Evolutionary conservation across 2,888 invertebrate species (phyloP).

Genomic region (Sarcophaga subvicina): DNA sequence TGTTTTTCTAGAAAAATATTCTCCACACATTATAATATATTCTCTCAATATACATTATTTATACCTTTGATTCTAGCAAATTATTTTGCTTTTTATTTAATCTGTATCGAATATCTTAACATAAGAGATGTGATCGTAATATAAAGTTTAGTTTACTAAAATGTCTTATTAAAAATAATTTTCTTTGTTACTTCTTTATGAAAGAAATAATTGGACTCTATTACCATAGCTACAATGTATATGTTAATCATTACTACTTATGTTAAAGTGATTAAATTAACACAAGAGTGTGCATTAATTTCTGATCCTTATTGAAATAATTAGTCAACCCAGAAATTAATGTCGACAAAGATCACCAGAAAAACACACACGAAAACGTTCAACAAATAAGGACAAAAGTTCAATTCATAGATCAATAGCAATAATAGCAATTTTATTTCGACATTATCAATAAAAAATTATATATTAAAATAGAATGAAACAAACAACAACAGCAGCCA

Average conservation of each 20-base stretch:
- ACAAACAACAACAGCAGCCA: neutral
- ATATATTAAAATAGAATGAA: neutral
- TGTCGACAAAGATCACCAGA: conserved; percentile 79
- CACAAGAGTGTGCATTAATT: conserved; percentile 65
- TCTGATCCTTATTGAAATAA: conserved; percentile 79
- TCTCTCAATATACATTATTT: too few species aligned
- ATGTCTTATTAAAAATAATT: too few species aligned
- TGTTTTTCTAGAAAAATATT: too few species aligned
- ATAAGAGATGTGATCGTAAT: too few species aligned
- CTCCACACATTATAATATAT: too few species aligned
- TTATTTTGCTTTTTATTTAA: too few species aligned
- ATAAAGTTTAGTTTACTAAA: too few species aligned
- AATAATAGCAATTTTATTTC: conserved; percentile 64
- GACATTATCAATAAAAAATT: conserved; percentile 57
- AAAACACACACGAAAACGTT: conserved; percentile 60
- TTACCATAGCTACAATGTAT: too few species aligned
- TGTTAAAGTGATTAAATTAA: conserved; percentile 56
- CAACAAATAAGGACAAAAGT: conserved; percentile 77
- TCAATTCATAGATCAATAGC: conserved; percentile 72
- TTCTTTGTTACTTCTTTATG: too few species aligned
- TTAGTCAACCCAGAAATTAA: conserved; percentile 80
- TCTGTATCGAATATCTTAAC: too few species aligned
- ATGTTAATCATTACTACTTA: neutral
- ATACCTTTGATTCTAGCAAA: too few species aligned
- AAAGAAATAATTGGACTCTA: too few species aligned